phyloP scores from a whole-genome alignment of 37 sponge, comb jelly and placozoan species.

The Hormiphora californensis region DNA sequence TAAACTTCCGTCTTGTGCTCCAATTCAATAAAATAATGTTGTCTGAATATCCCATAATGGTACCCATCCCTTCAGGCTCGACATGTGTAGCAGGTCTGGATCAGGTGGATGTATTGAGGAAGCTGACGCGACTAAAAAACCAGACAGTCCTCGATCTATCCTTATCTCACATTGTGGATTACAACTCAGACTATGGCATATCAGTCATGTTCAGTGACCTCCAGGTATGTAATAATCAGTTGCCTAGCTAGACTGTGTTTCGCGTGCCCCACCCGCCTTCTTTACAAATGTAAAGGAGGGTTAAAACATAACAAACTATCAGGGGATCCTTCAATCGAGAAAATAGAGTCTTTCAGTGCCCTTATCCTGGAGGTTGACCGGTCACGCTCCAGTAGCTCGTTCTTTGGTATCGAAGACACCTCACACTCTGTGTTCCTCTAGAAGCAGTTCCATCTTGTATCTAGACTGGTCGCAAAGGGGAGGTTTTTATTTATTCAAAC shows the following conservation, averaged over 20 bases:
- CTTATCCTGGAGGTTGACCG: too few relatives aligned
- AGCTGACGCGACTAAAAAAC: slow-evolving; percentile 5
- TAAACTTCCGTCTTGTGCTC: background rate
- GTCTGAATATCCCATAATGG: too few relatives aligned
- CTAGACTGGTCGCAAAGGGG: too few relatives aligned
- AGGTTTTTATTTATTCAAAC: too few relatives aligned
- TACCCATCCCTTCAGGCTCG: too few relatives aligned
- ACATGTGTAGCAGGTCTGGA: background rate
- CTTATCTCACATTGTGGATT: slow-evolving; percentile 8
- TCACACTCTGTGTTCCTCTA: too few relatives aligned
- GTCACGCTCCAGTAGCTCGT: too few relatives aligned
- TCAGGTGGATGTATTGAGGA: background rate
- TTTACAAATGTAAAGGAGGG: background rate
- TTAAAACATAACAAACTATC: too few relatives aligned
- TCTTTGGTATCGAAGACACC: too few relatives aligned
- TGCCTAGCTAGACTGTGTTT: background rate
- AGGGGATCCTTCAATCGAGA: too few relatives aligned
- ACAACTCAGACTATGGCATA: background rate
- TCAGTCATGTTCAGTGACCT: background rate
- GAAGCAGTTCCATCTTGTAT: too few relatives aligned
- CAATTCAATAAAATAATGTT: background rate
- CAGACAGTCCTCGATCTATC: background rate
- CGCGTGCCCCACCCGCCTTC: background rate
- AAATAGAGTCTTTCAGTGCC: too few relatives aligned
- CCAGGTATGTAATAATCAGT: background rate